Conservation (phyloP, 2,113 vertebrate species). For the Channa argus region DNA sequence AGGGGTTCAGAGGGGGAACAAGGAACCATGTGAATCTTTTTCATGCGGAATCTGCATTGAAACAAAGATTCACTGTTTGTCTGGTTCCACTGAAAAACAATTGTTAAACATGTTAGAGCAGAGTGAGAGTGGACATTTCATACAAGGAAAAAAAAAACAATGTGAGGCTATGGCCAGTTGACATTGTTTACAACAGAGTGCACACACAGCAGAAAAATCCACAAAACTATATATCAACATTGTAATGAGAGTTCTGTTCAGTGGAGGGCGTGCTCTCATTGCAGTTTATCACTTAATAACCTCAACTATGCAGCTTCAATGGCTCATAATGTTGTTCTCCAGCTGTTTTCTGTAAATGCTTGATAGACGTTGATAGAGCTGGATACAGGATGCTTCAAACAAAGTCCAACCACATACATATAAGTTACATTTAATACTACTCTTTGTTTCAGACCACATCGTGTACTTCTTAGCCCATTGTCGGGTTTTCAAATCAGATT, state of each 20-base stretch:
- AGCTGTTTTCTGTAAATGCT: background rate
- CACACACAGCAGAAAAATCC: background rate
- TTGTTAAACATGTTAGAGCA: constrained; percentile 11
- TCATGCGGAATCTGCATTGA: constrained; percentile 17
- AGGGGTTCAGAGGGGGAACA: constrained; percentile 17
- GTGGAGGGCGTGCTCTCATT: constrained; percentile 54
- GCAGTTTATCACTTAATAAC: constrained; percentile 26
- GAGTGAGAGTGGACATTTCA: background rate
- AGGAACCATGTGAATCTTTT: constrained; percentile 5
- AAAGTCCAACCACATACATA: too few relatives aligned
- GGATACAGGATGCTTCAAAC: too few relatives aligned
- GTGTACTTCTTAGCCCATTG: too few relatives aligned
- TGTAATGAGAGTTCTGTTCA: constrained; percentile 50
- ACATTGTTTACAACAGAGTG: background rate
- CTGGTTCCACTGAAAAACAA: constrained; percentile 28
- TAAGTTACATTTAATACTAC: too few relatives aligned
- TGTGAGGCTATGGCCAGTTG: background rate
- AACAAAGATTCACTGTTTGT: background rate
- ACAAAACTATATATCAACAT: background rate
- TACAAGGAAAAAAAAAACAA: background rate
- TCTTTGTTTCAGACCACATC: too few relatives aligned
- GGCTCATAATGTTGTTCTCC: constrained; percentile 10
- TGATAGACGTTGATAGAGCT: background rate
- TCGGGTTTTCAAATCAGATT: too few relatives aligned
- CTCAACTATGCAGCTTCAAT: constrained; percentile 18